Percentiles rank a stretch among this genome's conserved stretches.
phyloP scores from a whole-genome alignment of 2,888 invertebrate species.

The Tetanocera ferruginea region DNA sequence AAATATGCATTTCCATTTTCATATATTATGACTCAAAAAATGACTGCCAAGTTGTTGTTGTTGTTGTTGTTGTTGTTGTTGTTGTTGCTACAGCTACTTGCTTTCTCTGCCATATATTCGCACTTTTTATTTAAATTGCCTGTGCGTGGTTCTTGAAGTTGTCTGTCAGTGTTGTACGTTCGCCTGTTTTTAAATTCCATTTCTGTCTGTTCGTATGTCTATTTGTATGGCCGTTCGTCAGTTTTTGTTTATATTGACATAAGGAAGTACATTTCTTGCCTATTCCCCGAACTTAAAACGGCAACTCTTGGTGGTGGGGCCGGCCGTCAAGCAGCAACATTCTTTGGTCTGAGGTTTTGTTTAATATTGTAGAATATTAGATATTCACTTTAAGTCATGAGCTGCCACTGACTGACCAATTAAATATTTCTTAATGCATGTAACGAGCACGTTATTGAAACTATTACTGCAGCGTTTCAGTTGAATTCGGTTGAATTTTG shows the following conservation, averaged over 20 bases:
- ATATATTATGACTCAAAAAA: background rate
- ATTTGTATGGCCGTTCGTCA: background rate
- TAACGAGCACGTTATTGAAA: too few species aligned
- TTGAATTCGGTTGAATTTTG: too few species aligned
- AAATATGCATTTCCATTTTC: constrained; percentile 9
- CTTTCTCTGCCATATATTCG: background rate
- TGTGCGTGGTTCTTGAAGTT: background rate
- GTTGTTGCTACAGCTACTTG: background rate
- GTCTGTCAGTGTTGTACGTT: background rate
- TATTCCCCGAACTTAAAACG: background rate
- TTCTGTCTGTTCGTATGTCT: background rate
- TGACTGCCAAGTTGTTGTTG: background rate
- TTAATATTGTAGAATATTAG: background rate
- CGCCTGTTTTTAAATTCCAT: background rate
- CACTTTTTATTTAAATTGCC: constrained; percentile 19
- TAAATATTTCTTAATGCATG: too few species aligned
- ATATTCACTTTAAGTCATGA: background rate
- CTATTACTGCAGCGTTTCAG: too few species aligned
- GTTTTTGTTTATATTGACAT: constrained; percentile 5
- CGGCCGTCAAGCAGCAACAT: background rate
- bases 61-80: constrained; percentile 10
- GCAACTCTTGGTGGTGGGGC: background rate
- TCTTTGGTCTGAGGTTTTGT: too few species aligned
- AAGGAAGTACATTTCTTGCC: constrained; percentile 1
- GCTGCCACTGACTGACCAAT: too few species aligned